These are phyloP conservation scores for Isotomurus palustris DNA, from an alignment of 2,888 invertebrate genomes.

Conservation along the genomic window DNA sequence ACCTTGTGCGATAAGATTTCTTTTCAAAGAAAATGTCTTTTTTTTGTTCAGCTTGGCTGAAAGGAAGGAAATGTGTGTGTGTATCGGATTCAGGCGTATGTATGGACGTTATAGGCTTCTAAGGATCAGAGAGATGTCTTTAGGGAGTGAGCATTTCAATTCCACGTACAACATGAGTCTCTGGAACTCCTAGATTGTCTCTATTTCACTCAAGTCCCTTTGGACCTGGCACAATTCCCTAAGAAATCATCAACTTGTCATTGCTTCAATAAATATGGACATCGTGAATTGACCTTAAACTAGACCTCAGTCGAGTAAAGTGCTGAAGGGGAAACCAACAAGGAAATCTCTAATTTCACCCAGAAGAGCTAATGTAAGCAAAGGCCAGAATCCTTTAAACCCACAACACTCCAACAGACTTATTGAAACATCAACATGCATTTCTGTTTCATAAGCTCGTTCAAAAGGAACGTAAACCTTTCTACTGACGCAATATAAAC, in stretches of 20 bases:
- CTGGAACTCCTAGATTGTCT: background rate
- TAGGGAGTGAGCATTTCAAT: slow-evolving; percentile 13
- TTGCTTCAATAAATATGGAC: slow-evolving; percentile 35
- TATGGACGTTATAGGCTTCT: background rate
- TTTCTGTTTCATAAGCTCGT: no score
- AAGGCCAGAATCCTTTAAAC: no score
- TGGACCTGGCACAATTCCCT: slow-evolving; percentile 25
- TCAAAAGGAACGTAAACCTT: no score
- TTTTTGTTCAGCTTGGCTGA: no score
- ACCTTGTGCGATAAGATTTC: no score
- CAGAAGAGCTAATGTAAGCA: background rate
- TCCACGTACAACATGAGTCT: slow-evolving; percentile 12
- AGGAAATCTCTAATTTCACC: background rate
- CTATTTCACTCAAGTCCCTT: background rate
- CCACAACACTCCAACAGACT: no score
- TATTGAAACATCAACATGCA: no score
- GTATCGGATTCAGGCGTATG: no score
- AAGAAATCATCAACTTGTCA: slow-evolving; percentile 43
- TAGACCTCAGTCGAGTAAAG: background rate
- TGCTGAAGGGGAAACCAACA: background rate
- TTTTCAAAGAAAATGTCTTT: no score
- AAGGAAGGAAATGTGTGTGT: no score
- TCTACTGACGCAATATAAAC: no score
- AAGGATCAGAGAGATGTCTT: background rate
- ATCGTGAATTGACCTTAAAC: slow-evolving; percentile 5